Evolutionary conservation across 2,888 invertebrate species (phyloP), one percentile per base, ranked within the genome.

Genomic region (Dorcus hopei): DNA sequence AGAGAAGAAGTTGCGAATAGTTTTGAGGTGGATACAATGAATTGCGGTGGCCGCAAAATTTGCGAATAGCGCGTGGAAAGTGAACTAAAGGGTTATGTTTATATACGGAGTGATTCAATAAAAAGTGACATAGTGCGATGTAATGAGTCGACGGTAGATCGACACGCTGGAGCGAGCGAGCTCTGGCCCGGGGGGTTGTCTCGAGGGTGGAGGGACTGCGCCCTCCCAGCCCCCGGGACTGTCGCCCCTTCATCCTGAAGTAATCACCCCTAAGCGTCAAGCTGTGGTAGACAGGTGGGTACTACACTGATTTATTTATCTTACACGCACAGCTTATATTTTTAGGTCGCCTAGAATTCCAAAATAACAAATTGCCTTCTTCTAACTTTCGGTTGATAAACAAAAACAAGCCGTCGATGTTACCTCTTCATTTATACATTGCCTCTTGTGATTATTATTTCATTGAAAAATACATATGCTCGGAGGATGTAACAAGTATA

Each of bases 261-360:
- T 84, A 65, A 81, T 90, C 74, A 88, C 91, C 72, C 88, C 91
- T 42, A 91, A 91, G 78, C 82, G 88, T 66, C 91, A 92, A 79
- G 91, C 91, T 74, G 91, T 92, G 74, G 90, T 95, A 71, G 95
- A 95, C 77, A 81, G 85, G 86, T 86, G 70, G 75, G 77, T 72
- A 57, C 53, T 63, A 57, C 61, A 55, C 57, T 57, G 55, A 67
- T 56, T 55, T 59, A 52, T 59, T 55, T 59, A 40, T 54, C 47
- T 45, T 51, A 41, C 19, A 45, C 45, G 23, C 45, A 23, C n/a
- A 19, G 9, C 16, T 19, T 19, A 45, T 45, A 45, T 11, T 45
- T 45, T 45, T 42, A 45, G 45, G 45, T 45, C 14, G 45, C 14
- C 16, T 45, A 45, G 26, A 33, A 33, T 33, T 33, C 26, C 26